Conservation (phyloP, 2,888 invertebrate species). For the Caenorhabditis parvicauda region DNA sequence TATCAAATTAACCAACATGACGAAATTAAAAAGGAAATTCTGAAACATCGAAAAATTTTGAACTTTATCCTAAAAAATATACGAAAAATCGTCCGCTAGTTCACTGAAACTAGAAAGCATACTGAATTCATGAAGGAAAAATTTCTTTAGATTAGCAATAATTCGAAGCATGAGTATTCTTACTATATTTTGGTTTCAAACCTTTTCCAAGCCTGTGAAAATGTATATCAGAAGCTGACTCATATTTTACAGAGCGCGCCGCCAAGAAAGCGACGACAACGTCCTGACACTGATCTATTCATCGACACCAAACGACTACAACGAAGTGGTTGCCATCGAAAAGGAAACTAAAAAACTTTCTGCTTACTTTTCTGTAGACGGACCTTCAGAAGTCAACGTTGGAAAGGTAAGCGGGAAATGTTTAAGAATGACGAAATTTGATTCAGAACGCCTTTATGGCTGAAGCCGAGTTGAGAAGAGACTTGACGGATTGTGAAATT, state of each 20-base stretch:
- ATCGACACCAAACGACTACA: constrained; percentile 12
- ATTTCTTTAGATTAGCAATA: too few relatives aligned
- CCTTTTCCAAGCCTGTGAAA: not conserved
- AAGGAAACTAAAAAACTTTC: constrained; percentile 31
- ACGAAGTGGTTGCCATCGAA: constrained; percentile 31
- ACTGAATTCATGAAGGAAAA: too few relatives aligned
- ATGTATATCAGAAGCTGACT: too few relatives aligned
- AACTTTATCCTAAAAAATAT: too few relatives aligned
- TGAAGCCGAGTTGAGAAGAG: constrained; percentile 42
- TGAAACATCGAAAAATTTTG: too few relatives aligned
- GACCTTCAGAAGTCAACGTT: constrained; percentile 21
- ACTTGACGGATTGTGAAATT: constrained; percentile 46
- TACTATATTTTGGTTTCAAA: too few relatives aligned
- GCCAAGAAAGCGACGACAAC: constrained; percentile 41
- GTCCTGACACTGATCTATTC: constrained; percentile 47
- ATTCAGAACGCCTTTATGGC: constrained; percentile 33
- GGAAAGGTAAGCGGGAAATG: constrained; percentile 18
- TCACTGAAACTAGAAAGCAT: too few relatives aligned
- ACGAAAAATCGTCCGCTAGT: too few relatives aligned
- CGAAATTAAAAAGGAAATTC: too few relatives aligned
- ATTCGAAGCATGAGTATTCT: too few relatives aligned
- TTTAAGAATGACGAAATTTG: not conserved
- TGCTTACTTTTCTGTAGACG: constrained; percentile 30
- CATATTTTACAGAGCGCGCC: constrained; percentile 25
- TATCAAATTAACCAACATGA: too few relatives aligned